A percentile compares a stretch with the other conserved stretches of the same genome.
Evolutionary conservation across 2,113 vertebrate genomes (phyloP).

Genomic region (Ia io): DNA sequence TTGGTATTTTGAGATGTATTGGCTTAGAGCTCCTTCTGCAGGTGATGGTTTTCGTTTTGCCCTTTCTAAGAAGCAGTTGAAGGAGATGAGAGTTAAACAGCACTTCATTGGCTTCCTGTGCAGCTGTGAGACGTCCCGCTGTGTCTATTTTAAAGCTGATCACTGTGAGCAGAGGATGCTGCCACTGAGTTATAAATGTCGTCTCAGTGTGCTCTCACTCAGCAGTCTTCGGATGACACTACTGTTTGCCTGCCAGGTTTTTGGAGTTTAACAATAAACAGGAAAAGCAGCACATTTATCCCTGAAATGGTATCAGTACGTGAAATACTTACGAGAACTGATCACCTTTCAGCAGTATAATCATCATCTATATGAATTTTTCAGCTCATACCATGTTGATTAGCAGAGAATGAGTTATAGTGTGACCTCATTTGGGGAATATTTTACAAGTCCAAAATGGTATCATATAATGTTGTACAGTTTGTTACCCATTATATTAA

Average conservation of each 20-base stretch:
- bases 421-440: not conserved
- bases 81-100: slow-evolving; percentile 74
- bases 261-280: not conserved
- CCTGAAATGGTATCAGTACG: not conserved
- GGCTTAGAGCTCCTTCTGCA: not conserved
- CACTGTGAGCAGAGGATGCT: slow-evolving; percentile 62
- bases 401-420: not conserved
- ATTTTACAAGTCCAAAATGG: not conserved
- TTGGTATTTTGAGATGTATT: not conserved
- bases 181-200: slow-evolving; percentile 55
- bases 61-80: slow-evolving; percentile 27
- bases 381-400: not conserved
- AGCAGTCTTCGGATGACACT: slow-evolving; percentile 45
- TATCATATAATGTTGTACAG: not conserved
- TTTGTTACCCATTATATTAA: slow-evolving; percentile 17
- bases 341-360: not conserved
- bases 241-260: not conserved
- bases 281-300: not conserved
- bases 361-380: not conserved
- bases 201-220: slow-evolving; percentile 57
- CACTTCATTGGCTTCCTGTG: slow-evolving; percentile 83
- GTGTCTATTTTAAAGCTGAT: slow-evolving; percentile 78
- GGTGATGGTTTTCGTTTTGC: slow-evolving; percentile 44
- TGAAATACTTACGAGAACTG: not conserved
- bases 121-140: slow-evolving; percentile 78